Base-by-base conservation (phyloP, 1,140 invertebrate genomes). In the Drosophila punjabiensis region DNA sequence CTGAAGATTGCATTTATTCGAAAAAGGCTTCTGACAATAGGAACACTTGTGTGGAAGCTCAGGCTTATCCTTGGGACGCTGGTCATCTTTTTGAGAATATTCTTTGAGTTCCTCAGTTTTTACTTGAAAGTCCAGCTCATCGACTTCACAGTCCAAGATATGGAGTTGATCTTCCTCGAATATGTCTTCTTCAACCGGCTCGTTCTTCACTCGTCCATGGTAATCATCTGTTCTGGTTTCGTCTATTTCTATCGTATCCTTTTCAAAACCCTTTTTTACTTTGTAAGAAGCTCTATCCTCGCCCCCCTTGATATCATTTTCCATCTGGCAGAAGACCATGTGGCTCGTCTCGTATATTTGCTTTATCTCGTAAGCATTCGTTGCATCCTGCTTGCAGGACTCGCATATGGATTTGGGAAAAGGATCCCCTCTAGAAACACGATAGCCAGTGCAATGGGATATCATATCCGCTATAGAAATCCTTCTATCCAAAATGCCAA, bases 391-490 rank as follows among this genome's bases (percentile, higher is more conserved):
- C 18, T 55, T 35, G 53, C 53, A 55, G 1, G 53, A 1, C 13
- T 13, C 2, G 32, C 53, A 55, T 1, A 55, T 35, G 18, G 18
- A 10, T 55, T 55, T 35, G 13, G 53, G 8, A 55, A 35, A 55
- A 1, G 8, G 18, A 55, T 55, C 53, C 4, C 13, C 53, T 35
- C 2, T 35, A 55, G 7, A 35, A 20, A 55, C 18, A 0, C 13
- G 8, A 24, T 10, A 35, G 3, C 53, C 53, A 4, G 53, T 55
- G 5, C 53, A 55, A 18, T 55, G 53, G 18, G 53, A 35, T 9
- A 55, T 55, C 53, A 55, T 55, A 16, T 35, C 7, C 32, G 53
- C 53, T 24, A 55, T 35, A 35, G 53, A 35, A 35, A 55, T 35
- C 6, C 18, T 35, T 20, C 18, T 55, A 3, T 35, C 18, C 14